These are phyloP conservation scores for Anthoptus insignis DNA, from an alignment of 2,888 invertebrate genomes.

Conservation along the genomic window DNA sequence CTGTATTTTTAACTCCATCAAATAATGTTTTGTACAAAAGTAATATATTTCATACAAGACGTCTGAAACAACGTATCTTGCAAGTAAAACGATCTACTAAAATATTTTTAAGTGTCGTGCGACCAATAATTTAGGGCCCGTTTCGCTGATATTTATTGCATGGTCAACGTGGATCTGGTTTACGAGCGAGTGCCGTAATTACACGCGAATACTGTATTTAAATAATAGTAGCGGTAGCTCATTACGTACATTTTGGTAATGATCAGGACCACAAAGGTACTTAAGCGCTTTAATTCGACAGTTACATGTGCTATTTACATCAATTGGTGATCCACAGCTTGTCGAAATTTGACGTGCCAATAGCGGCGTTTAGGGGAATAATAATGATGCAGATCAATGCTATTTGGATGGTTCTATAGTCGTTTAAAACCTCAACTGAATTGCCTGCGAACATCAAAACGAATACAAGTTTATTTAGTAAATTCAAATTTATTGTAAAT, in stretches of 20 bases:
- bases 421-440: slow-evolving; percentile 5
- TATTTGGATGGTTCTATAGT: slow-evolving; percentile 14
- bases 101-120: slow-evolving; percentile 59
- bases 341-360: slow-evolving; percentile 29
- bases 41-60: not conserved
- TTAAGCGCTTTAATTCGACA: slow-evolving; percentile 47
- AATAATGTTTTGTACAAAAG: too few species aligned
- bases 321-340: slow-evolving; percentile 32
- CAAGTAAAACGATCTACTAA: slow-evolving; percentile 7
- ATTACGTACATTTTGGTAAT: slow-evolving; percentile 53
- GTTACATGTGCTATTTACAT: slow-evolving; percentile 32
- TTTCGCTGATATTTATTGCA: slow-evolving; percentile 73
- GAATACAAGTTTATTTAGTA: slow-evolving; percentile 1
- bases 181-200: slow-evolving; percentile 64
- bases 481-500: not conserved
- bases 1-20: too few species aligned
- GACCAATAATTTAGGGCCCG: slow-evolving; percentile 70
- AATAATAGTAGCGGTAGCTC: slow-evolving; percentile 49
- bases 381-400: slow-evolving; percentile 15
- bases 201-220: slow-evolving; percentile 51
- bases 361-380: slow-evolving; percentile 29
- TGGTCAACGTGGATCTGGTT: slow-evolving; percentile 69
- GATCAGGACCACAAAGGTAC: slow-evolving; percentile 51
- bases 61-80: not conserved
- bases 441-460: not conserved